Base-by-base conservation (phyloP, 2,797 vertebrate species). In the Pseudochirops cupreus region DNA sequence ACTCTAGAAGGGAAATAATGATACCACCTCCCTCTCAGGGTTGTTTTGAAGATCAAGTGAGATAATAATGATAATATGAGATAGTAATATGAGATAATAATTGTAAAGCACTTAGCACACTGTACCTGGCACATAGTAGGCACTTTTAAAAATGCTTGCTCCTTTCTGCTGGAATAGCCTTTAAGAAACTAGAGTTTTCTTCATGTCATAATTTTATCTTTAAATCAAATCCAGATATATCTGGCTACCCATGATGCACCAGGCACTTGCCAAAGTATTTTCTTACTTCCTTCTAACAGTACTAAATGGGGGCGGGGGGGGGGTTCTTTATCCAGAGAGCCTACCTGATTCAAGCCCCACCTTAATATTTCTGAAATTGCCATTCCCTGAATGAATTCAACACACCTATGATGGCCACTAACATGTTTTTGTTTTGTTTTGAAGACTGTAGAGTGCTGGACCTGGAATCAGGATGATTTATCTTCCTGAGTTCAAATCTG, bases 321-420 rank as follows among this genome's bases (percentile, higher is more conserved):
- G 57, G 54, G 92, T n/a, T 95, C 74, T 50, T 94, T 90, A 92
- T 12, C 16, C 56, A 91, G 54, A 90, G 9, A 21, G 31, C 53
- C 62, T 91, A 7, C 58, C 57, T 94, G 93, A 96, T 56, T 94
- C 93, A 95, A 92, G 29, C 7, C n/a, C n/a, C 21, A 5, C 2
- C n/a, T 2, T 28, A 92, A 62, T 31, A 91, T 3, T 74, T n/a
- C 92, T 9, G 91, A 53, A 52, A 53, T 14, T 90, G 67, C 67
- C 39, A 67, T n/a, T 56, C 5, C 67, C 54, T 95, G 93, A 91
- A 93, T 74, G 87, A 96, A 91, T 1, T 24, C 53, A 62, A 93
- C 67, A 18, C 26, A 50, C 55, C 87, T 91, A 50, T 28, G 24
- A 39, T 9, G 26, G 87, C 67, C n/a, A 67, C 12, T 18, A 39